Evolutionary conservation across 2,113 vertebrate species (phyloP).

Genomic region (Diphyllodes magnificus): DNA sequence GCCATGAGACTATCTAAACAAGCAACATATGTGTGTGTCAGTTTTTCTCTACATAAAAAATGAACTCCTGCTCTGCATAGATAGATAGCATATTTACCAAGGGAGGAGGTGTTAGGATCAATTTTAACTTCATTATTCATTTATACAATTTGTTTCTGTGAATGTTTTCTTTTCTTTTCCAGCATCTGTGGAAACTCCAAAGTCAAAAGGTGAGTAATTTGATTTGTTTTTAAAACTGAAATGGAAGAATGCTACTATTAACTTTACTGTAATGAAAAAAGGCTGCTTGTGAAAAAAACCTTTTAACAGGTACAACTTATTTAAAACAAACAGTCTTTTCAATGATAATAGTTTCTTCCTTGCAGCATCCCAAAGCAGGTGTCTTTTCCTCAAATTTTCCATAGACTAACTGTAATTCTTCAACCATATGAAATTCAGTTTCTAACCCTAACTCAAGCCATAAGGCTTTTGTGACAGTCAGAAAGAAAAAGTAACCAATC

Average conservation of each 20-base stretch:
- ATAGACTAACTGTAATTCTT: not conserved
- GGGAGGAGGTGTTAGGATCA: not conserved
- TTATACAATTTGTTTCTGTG: not conserved
- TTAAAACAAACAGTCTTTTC: not conserved
- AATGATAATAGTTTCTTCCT: not conserved
- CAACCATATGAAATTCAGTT: not conserved
- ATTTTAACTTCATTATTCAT: not conserved
- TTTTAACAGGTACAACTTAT: not conserved
- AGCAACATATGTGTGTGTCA: not conserved
- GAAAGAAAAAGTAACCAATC: not conserved
- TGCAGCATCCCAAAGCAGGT: not conserved
- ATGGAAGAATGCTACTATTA: not conserved
- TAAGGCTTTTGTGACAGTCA: not conserved
- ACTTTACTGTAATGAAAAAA: not conserved
- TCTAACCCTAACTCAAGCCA: not conserved
- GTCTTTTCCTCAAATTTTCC: not conserved
- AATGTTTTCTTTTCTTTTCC: not conserved
- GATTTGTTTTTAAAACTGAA: not conserved
- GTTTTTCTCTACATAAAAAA: not conserved
- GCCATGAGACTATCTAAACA: not conserved
- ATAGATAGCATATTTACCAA: not conserved
- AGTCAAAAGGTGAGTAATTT: conserved; percentile 13
- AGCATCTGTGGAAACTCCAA: conserved; percentile 9
- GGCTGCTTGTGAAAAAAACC: not conserved
- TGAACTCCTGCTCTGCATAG: not conserved